These are phyloP conservation scores for Orchesella cincta DNA, from an alignment of 1,140 invertebrate species.

Conservation along the genomic window DNA sequence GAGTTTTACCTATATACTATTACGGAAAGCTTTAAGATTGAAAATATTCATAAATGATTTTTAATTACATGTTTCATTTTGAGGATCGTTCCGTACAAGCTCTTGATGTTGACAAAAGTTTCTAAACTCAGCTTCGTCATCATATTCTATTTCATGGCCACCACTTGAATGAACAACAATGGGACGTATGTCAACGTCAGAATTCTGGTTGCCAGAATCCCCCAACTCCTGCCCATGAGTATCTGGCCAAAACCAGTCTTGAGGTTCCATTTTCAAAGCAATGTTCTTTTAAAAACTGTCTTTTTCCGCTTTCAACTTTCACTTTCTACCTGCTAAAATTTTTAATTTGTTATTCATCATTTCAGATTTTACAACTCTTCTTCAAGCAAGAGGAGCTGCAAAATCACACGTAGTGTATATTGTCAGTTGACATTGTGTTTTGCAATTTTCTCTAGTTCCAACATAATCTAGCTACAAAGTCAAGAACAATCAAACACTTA, in stretches of 20 bases:
- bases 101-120: constrained; percentile 16
- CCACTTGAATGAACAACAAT: no score
- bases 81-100: not conserved
- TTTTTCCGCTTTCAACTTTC: not conserved
- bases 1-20: not conserved
- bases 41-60: not conserved
- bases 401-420: no score
- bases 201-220: no score
- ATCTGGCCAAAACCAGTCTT: constrained; percentile 10
- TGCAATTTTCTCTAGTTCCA: no score
- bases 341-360: not conserved
- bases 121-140: constrained; percentile 9
- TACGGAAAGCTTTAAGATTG: not conserved
- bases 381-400: not conserved
- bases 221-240: no score
- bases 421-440: no score
- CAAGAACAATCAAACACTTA: no score
- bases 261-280: not conserved
- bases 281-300: not conserved
- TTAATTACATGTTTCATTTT: constrained; percentile 21
- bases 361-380: not conserved
- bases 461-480: no score
- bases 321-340: not conserved
- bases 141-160: not conserved
- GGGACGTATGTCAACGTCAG: no score